A percentile compares a stretch with the other conserved stretches of the same genome.
These are phyloP conservation scores for Halisarca cf. caerulea DNA, from an alignment of 37 sponge, comb jelly and placozoan species.

Conservation along the genomic window DNA sequence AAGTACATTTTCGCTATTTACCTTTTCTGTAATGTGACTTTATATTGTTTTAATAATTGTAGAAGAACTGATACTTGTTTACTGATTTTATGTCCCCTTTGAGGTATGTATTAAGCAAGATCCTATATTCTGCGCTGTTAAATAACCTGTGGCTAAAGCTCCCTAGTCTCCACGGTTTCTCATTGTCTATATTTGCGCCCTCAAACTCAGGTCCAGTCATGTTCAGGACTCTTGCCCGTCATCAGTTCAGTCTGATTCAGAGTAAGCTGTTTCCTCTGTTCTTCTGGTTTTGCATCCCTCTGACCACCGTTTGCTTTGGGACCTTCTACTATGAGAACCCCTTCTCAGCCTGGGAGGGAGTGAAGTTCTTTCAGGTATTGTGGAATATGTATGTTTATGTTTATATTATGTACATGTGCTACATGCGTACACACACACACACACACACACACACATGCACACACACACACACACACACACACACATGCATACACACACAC, in stretches of 20 bases:
- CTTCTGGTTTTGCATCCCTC: conserved; percentile 59
- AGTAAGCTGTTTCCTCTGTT: conserved; percentile 80
- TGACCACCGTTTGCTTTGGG: conserved; percentile 29
- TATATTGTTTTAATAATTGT: too few relatives aligned
- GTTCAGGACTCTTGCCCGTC: conserved; percentile 73
- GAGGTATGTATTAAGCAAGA: too few relatives aligned
- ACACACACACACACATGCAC: too few relatives aligned
- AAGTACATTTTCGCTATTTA: too few relatives aligned
- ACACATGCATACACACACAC: conserved; percentile 4
- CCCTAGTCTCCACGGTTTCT: too few relatives aligned
- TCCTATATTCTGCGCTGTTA: too few relatives aligned
- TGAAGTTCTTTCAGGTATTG: conserved; percentile 49
- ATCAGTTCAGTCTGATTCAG: conserved; percentile 77
- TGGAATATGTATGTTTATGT: not conserved
- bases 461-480: not conserved
- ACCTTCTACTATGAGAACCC: conserved; percentile 64
- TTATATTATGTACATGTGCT: not conserved
- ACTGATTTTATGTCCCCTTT: too few relatives aligned
- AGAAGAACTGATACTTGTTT: too few relatives aligned
- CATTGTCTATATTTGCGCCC: too few relatives aligned
- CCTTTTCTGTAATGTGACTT: too few relatives aligned
- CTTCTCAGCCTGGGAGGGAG: conserved; percentile 29
- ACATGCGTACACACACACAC: not conserved
- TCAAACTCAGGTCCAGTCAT: conserved; percentile 73
- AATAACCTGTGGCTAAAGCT: too few relatives aligned